Conservation (phyloP, 2,797 vertebrate species). For the Sebastes baramenuke region DNA sequence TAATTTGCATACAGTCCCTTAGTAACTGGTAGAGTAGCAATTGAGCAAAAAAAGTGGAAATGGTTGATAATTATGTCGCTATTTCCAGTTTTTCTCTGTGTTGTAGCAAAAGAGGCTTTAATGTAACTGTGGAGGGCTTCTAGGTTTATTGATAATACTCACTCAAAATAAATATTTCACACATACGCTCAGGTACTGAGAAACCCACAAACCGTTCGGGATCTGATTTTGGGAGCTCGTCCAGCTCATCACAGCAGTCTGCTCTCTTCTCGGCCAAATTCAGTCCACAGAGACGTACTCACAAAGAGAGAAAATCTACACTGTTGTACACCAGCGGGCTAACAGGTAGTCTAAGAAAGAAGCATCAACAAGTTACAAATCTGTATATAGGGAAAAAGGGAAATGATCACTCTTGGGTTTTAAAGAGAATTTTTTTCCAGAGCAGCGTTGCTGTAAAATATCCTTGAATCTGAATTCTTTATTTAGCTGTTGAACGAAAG, state of each 20-base stretch:
- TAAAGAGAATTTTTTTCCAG: background rate
- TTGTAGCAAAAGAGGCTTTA: no score
- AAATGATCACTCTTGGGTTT: background rate
- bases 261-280: background rate
- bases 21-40: no score
- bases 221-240: background rate
- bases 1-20: no score
- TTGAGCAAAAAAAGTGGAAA: no score
- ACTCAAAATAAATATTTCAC: no score
- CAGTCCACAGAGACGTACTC: background rate
- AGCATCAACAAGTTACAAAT: background rate
- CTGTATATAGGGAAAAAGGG: background rate
- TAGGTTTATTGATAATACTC: no score
- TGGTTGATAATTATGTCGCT: no score
- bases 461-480: conserved; percentile 49
- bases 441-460: background rate
- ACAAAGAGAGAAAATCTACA: background rate
- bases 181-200: background rate
- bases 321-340: background rate
- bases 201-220: background rate
- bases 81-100: no score
- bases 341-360: background rate
- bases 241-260: conserved; percentile 6
- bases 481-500: conserved; percentile 34
- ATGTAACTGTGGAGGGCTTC: no score